Conservation (phyloP, 2,113 vertebrate genomes). For the Salminus brasiliensis region DNA sequence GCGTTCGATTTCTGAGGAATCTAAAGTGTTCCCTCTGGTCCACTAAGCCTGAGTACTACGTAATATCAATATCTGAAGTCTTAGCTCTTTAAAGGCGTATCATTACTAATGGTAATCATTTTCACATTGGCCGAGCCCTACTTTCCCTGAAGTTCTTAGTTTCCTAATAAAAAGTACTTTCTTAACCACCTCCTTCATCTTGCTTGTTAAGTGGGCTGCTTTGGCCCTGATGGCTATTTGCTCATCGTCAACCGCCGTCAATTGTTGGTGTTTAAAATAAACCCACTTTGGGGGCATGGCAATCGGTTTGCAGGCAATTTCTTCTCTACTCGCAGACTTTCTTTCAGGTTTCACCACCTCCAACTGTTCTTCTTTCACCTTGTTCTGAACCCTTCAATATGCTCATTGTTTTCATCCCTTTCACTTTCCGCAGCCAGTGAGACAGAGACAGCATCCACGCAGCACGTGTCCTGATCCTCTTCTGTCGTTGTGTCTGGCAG, state of each 20-base stretch:
- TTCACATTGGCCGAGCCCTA: background rate
- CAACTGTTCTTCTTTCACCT: background rate
- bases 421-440: background rate
- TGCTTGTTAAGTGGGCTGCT: background rate
- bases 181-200: background rate
- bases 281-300: background rate
- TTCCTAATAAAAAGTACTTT: background rate
- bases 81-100: background rate
- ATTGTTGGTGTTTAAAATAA: slow-evolving; percentile 16
- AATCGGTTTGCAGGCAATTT: background rate
- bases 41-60: too few relatives aligned
- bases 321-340: background rate
- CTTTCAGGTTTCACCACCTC: background rate
- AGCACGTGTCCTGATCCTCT: background rate
- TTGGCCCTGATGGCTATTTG: background rate
- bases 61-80: too few relatives aligned
- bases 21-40: too few relatives aligned
- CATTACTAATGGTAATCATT: background rate
- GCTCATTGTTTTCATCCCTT: background rate
- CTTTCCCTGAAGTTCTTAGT: background rate
- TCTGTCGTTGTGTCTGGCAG: background rate
- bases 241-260: background rate
- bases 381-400: background rate
- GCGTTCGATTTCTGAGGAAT: too few relatives aligned
- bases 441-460: background rate